Conservation (phyloP, 2,113 vertebrate species). For the Spheniscus mendiculus region DNA sequence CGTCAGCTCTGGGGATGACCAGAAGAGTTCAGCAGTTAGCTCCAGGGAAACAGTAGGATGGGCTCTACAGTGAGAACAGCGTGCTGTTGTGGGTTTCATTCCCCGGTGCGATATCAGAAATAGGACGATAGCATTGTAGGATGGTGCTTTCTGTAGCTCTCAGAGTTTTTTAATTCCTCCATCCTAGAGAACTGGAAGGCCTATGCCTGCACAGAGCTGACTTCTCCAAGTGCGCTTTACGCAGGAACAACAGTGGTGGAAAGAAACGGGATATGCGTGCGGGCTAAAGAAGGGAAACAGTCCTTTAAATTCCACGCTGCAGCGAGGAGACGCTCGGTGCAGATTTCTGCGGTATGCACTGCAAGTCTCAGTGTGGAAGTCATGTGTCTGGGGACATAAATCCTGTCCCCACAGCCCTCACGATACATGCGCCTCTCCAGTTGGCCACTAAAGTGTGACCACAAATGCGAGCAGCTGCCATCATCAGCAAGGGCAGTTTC, state of each 20-base stretch:
- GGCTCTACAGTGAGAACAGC: not conserved
- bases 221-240: not conserved
- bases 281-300: not conserved
- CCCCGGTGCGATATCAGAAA: not conserved
- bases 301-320: not conserved
- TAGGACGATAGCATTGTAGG: not conserved
- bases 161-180: not conserved
- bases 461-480: not conserved
- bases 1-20: not conserved
- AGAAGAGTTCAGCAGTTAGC: not conserved
- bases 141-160: not conserved
- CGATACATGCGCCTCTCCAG: not conserved
- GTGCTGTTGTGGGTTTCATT: not conserved
- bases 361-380: not conserved
- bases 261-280: accelerated
- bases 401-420: not conserved
- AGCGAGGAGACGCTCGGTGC: not conserved
- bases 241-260: not conserved
- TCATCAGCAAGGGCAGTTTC: not conserved
- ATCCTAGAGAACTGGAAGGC: not conserved
- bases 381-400: not conserved
- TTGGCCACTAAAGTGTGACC: not conserved
- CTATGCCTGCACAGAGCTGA: accelerated
- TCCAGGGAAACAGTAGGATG: not conserved
- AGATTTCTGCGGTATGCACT: not conserved